Percentiles rank a stretch among this genome's conserved stretches.
Evolutionary conservation across 2,888 invertebrate species (phyloP).

Genomic region (Drosophila pseudotakahashii): DNA sequence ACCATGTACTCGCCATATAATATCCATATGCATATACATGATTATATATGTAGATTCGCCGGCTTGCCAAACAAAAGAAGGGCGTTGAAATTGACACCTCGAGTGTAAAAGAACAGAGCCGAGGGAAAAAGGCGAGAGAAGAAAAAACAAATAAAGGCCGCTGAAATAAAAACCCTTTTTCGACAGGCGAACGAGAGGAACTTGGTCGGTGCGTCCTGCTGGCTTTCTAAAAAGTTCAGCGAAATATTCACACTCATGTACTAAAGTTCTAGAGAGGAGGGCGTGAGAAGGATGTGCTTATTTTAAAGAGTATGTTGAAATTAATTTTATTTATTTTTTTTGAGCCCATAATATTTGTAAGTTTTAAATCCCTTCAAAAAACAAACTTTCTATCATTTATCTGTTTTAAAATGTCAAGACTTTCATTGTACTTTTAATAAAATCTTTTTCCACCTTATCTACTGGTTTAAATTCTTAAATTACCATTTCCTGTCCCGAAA

Average conservation of each 20-base stretch:
- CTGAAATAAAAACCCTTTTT: conserved; percentile 55
- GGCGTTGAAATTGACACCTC: conserved; percentile 84
- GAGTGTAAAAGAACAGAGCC: conserved; percentile 63
- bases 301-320: too few species aligned
- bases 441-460: not conserved
- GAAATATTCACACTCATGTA: conserved; percentile 33
- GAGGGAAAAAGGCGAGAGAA: conserved; percentile 16
- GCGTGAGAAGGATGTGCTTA: conserved; percentile 1
- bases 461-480: not conserved
- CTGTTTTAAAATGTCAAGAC: not conserved
- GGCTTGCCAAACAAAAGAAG: conserved; percentile 70
- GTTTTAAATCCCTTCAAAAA: too few species aligned
- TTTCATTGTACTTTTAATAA: not conserved
- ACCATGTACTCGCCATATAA: conserved; percentile 36
- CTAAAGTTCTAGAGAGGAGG: conserved; percentile 45
- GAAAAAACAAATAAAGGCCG: conserved; percentile 61
- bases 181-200: conserved; percentile 50
- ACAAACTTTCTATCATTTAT: too few species aligned
- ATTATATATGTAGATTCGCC: conserved; percentile 44
- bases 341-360: too few species aligned
- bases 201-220: conserved; percentile 45
- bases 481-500: not conserved
- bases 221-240: conserved; percentile 45
- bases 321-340: too few species aligned
- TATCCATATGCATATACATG: conserved; percentile 42